Evolutionary conservation across 2,888 invertebrate species (phyloP), one percentile per base, ranked within the genome.

Genomic region (Apamea sordens): DNA sequence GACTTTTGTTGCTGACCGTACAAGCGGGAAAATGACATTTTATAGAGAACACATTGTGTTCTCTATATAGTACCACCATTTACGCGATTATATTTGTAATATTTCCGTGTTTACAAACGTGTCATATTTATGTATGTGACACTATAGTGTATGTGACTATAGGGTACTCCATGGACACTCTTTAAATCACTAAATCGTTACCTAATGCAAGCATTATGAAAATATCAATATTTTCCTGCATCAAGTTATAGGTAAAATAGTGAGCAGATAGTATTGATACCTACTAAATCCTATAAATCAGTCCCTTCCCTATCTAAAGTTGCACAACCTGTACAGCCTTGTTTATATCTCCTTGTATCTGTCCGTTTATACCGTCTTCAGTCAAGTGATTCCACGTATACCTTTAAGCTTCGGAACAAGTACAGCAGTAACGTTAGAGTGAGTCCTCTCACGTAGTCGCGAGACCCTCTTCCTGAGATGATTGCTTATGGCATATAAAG

Each of bases 401-500:
- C 53, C 69, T 73, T 56, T 36, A 47, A 32, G 71, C 82, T 72
- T 44, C 13, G 11, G 53, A 24, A 74, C 67, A 71, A 67, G 73
- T 72, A 73, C 64, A 47, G n/a, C 21, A n/a, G 67, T 82, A 73
- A 77, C 53, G 67, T 85, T 44, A 53, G n/a, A 85, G 85, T 79
- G 80, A 87, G 80, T 85, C 84, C 68, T 71, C 68, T 80, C 82
- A 83, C 76, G 77, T 81, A 76, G 15, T 21, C 80, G 69, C 75
- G 75, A 88, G 87, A 89, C 82, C 86, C 86, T 87, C 85, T 86
- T 87, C 82, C 79, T 81, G 75, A 87, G 83, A 90, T 91, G 90
- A 92, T 93, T 92, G 90, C 90, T 89, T 91, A 91, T 90, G 85
- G 88, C 90, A 84, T 86, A 90, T 88, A 89, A 89, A 88, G 86